These are phyloP conservation scores for Solenodon paradoxus DNA, from an alignment of 2,113 vertebrate genomes.

Conservation along the genomic window DNA sequence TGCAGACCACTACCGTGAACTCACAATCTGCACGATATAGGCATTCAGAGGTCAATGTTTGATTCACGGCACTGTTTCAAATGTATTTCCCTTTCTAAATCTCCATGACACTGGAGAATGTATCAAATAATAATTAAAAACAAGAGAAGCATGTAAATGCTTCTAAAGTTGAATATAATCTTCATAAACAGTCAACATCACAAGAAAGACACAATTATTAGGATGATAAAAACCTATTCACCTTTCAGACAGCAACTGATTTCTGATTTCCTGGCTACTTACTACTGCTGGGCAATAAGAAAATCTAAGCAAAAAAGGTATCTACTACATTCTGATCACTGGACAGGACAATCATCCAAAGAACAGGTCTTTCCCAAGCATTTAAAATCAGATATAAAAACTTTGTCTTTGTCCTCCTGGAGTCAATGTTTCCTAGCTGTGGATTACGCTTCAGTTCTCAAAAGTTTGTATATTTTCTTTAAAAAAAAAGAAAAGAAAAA, in stretches of 20 bases:
- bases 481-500: too few relatives aligned
- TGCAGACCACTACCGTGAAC: neutral
- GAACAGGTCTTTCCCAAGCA: neutral
- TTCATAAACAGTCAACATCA: neutral
- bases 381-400: neutral
- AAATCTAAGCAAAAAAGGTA: neutral
- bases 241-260: neutral
- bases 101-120: neutral
- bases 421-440: neutral
- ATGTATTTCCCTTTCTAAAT: neutral
- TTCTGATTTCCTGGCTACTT: neutral
- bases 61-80: neutral
- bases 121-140: constrained; percentile 22
- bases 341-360: neutral
- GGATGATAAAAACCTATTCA: neutral
- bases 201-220: neutral
- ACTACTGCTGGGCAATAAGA: neutral
- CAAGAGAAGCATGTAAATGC: neutral
- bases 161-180: neutral
- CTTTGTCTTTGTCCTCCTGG: neutral
- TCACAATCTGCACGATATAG: neutral
- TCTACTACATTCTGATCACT: neutral
- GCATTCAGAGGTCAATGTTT: neutral
- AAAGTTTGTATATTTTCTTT: neutral
- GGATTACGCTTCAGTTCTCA: neutral